Percentiles rank a stretch among this genome's conserved stretches.
Evolutionary conservation across 1,140 invertebrate species (phyloP).

Genomic region (Stegodyphus mimosarum): DNA sequence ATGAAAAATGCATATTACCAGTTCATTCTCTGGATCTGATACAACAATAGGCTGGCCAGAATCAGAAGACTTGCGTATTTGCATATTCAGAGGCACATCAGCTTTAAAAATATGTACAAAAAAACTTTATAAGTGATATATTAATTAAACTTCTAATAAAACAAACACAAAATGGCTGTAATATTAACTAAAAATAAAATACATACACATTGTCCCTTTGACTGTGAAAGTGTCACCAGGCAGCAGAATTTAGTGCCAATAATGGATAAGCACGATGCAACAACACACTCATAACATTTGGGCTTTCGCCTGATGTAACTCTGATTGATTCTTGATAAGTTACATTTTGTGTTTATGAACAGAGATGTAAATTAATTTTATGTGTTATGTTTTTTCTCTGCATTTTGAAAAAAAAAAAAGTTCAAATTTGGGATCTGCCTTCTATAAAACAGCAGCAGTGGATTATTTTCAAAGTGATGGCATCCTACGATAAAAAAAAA

Average conservation of each 20-base stretch:
- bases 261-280: too few species aligned
- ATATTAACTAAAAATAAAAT: not conserved
- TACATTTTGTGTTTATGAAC: too few species aligned
- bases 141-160: not conserved
- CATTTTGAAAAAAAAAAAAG: not conserved
- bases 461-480: too few species aligned
- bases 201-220: not conserved
- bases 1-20: slow-evolving; percentile 27
- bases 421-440: too few species aligned
- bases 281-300: too few species aligned
- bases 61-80: slow-evolving; percentile 79
- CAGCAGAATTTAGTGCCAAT: too few species aligned
- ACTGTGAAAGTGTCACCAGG: too few species aligned
- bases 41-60: slow-evolving; percentile 82
- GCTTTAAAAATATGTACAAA: slow-evolving; percentile 66
- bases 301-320: too few species aligned
- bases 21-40: slow-evolving; percentile 72
- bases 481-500: too few species aligned
- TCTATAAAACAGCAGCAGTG: too few species aligned
- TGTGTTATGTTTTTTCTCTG: not conserved
- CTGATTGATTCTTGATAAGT: too few species aligned
- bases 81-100: slow-evolving; percentile 79
- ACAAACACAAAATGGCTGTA: not conserved
- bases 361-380: not conserved
- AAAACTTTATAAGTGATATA: not conserved